phyloP scores from a whole-genome alignment of 2,888 invertebrate genomes.

The Autographa gamma region DNA sequence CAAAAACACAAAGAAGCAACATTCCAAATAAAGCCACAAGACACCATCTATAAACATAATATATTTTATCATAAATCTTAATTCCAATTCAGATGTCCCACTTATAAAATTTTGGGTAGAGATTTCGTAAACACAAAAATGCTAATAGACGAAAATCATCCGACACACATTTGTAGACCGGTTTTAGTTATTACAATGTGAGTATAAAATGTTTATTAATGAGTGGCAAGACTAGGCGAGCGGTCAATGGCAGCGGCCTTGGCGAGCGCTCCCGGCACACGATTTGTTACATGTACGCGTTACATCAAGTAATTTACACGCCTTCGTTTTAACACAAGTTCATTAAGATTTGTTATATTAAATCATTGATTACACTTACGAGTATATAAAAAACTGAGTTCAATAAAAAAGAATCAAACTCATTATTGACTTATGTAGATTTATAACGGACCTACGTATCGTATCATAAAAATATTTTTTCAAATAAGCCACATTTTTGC shows the following conservation, averaged over 20 bases:
- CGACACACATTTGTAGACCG: conserved; percentile 42
- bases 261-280: conserved; percentile 62
- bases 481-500: too few relatives aligned
- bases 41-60: conserved; percentile 46
- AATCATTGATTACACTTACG: not conserved
- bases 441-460: too few relatives aligned
- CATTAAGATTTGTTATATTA: not conserved
- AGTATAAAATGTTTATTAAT: conserved; percentile 77
- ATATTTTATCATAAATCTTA: conserved; percentile 30
- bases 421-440: too few relatives aligned
- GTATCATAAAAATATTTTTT: too few relatives aligned
- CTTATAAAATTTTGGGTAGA: conserved; percentile 20
- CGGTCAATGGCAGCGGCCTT: conserved; percentile 72
- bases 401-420: too few relatives aligned
- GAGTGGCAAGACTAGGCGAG: conserved; percentile 56
- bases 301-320: conserved; percentile 41
- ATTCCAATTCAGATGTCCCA: conserved; percentile 35
- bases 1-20: conserved; percentile 26
- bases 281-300: conserved; percentile 53
- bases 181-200: conserved; percentile 62
- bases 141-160: conserved; percentile 25
- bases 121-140: conserved; percentile 35
- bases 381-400: too few relatives aligned
- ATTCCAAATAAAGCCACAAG: conserved; percentile 40
- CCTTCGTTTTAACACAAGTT: conserved; percentile 16